Evolutionary conservation across 2,888 invertebrate species (phyloP), one percentile per base, ranked within the genome.

Genomic region (Catonia carolina): DNA sequence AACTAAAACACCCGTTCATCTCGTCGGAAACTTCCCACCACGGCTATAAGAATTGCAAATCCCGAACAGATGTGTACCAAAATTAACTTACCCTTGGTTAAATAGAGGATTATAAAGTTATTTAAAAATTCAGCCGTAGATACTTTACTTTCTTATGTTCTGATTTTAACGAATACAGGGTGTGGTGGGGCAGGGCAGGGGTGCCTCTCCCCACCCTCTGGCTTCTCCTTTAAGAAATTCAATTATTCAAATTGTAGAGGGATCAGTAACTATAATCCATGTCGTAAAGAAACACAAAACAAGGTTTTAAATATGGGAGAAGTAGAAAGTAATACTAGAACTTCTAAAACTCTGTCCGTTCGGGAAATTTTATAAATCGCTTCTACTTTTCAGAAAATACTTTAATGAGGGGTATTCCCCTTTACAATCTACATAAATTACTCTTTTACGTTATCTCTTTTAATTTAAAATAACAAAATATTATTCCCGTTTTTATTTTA

Each of bases 211-310:
- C 41, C 27, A 5, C 45, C 22, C 18, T 22, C 8, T 18, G 17
- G 42, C 18, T 22, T 18, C 42, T 22, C 22, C 42, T 22, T 42
- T 45, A 18, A 45, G 45, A 45, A 14, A 45, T 45, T 45, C 45
- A 45, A 45, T 45, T 45, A 45, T 45, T 45, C 45, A 45, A 45
- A 45, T 45, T 45, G 45, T 45, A 23, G 45, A 27, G 45, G 45
- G 22, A 45, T 45, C 27, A 45, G 20, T 14, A 8, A 45, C 45
- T 27, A 14, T 45, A 45, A 45, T 45, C 45, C 27, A n/a, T 14
- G 15, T 45, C 45, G 27, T 45, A 45, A 45, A 45, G 45, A 45
- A 22, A 45, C 45, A 18, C 20, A 27, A 45, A 45, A 22, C 45
- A 45, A 27, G 10, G 27, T 22, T 45, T 45, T 45, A 45, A 45